phyloP scores from a whole-genome alignment of 2,113 vertebrate species.

The Elanus axillaris region DNA sequence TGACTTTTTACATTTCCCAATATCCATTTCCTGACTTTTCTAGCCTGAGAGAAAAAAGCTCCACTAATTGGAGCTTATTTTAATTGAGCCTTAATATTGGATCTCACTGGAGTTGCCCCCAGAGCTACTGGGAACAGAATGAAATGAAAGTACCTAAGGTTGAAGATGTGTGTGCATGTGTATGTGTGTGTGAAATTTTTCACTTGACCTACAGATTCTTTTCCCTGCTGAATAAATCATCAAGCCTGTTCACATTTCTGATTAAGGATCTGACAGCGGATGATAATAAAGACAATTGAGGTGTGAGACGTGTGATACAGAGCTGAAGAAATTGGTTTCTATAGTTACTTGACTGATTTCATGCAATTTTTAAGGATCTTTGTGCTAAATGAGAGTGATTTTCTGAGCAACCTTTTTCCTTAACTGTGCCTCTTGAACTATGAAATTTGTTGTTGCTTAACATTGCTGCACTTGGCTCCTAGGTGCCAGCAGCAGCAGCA shows the following conservation, averaged over 20 bases:
- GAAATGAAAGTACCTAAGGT: slow-evolving; percentile 96
- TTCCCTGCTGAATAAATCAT: slow-evolving; percentile 85
- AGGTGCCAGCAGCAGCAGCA: slow-evolving; percentile 78
- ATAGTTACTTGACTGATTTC: slow-evolving; percentile 84
- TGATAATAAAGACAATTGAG: slow-evolving; percentile 87
- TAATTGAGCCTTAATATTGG: slow-evolving; percentile 99
- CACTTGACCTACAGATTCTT: slow-evolving; percentile 85
- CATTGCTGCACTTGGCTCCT: slow-evolving; percentile 67
- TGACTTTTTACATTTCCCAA: slow-evolving; percentile 98
- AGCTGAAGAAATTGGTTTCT: slow-evolving; percentile 87
- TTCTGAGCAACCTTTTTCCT: slow-evolving; percentile 78
- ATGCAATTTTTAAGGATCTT: slow-evolving; percentile 82
- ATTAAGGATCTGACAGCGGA: slow-evolving; percentile 86
- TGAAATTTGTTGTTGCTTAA: slow-evolving; percentile 83
- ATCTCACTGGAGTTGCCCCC: slow-evolving; percentile 95
- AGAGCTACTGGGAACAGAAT: slow-evolving; percentile 95
- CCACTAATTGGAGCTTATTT: slow-evolving; percentile 99
- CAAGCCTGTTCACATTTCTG: slow-evolving; percentile 84
- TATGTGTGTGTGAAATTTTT: slow-evolving; percentile 75
- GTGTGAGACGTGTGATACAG: slow-evolving; percentile 82
- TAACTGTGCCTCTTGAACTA: slow-evolving; percentile 83
- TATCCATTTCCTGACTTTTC: slow-evolving; percentile 99
- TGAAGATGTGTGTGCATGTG: slow-evolving; percentile 67
- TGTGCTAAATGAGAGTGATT: slow-evolving; percentile 79
- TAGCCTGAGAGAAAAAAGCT: slow-evolving; percentile 95